A percentile compares a stretch with the other conserved stretches of the same genome.
phyloP scores from a whole-genome alignment of 2,888 invertebrate species.

The Myathropa florea region DNA sequence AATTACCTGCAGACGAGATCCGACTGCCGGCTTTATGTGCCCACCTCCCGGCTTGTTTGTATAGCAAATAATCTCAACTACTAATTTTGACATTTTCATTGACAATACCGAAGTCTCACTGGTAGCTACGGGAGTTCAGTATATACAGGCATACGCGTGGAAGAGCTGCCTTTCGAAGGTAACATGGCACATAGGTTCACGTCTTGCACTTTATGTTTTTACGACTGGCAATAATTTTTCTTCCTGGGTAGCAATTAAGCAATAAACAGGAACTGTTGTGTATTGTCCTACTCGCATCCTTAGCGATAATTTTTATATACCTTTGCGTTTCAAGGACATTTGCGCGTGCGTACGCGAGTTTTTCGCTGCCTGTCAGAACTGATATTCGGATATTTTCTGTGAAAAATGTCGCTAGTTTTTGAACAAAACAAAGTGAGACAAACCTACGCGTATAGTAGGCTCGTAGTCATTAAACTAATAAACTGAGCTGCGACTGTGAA shows the following conservation, averaged over 20 bases:
- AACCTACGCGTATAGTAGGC: constrained; percentile 70
- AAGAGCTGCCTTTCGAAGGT: constrained; percentile 7
- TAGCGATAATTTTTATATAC: constrained; percentile 70
- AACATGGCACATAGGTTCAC: constrained; percentile 71
- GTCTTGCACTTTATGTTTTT: constrained; percentile 79
- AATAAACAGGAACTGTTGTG: constrained; percentile 69
- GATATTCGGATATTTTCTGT: constrained; percentile 11
- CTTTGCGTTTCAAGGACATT: constrained; percentile 75
- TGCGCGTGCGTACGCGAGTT: constrained; percentile 73
- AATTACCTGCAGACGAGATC: constrained; percentile 31
- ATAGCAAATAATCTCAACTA: constrained; percentile 74
- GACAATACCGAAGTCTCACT: constrained; percentile 72
- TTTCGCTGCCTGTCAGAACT: constrained; percentile 51
- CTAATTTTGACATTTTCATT: constrained; percentile 75
- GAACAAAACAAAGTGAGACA: constrained; percentile 53
- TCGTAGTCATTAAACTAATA: constrained; percentile 73
- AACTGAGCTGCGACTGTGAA: constrained; percentile 58
- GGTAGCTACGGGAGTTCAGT: constrained; percentile 73
- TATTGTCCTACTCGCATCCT: constrained; percentile 59
- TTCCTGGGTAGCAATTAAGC: constrained; percentile 78
- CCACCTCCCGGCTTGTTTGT: constrained; percentile 71
- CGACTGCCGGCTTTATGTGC: constrained; percentile 19
- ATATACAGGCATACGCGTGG: constrained; percentile 74
- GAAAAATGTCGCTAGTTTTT: constrained; percentile 66
- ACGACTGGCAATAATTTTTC: constrained; percentile 79